A percentile compares a stretch with the other conserved stretches of the same genome.
phyloP scores from a whole-genome alignment of 1,140 invertebrate genomes.

The Listronotus oregonensis region DNA sequence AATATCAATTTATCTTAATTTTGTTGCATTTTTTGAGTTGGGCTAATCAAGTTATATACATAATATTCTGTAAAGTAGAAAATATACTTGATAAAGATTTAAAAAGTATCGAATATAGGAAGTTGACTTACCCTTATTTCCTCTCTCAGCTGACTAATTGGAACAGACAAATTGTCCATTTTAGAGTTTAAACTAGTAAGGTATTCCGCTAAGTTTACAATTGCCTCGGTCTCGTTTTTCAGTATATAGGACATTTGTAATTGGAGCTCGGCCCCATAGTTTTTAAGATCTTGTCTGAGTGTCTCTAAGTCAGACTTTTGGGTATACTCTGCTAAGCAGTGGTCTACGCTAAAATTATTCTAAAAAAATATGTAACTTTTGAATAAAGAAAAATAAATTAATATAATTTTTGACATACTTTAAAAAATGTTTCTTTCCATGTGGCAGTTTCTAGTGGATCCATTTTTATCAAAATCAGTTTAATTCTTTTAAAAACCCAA shows the following conservation, averaged over 20 bases:
- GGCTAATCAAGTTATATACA: too few species aligned
- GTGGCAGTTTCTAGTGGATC: not conserved
- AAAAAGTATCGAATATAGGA: too few species aligned
- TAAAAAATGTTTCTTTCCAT: conserved; percentile 40
- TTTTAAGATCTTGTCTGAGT: conserved; percentile 45
- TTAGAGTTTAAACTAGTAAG: conserved; percentile 49
- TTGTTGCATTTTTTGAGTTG: too few species aligned
- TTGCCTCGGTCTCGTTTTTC: conserved; percentile 52
- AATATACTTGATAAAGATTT: too few species aligned
- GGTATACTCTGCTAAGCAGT: conserved; percentile 45
- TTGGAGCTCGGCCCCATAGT: conserved; percentile 47
- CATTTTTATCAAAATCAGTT: not conserved
- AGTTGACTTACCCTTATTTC: conserved; percentile 43
- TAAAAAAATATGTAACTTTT: conserved; percentile 25
- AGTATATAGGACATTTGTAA: conserved; percentile 49
- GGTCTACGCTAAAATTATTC: conserved; percentile 47
- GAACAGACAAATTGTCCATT: conserved; percentile 46
- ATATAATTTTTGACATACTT: conserved; percentile 17
- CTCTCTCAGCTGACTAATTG: conserved; percentile 47
- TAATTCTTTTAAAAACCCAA: not conserved
- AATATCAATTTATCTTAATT: too few species aligned
- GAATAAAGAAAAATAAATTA: not conserved
- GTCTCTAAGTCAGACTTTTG: conserved; percentile 49
- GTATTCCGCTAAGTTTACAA: conserved; percentile 51
- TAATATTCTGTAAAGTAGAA: too few species aligned